Base-by-base conservation (phyloP, 1,140 invertebrate species). In the Ips typographus region DNA sequence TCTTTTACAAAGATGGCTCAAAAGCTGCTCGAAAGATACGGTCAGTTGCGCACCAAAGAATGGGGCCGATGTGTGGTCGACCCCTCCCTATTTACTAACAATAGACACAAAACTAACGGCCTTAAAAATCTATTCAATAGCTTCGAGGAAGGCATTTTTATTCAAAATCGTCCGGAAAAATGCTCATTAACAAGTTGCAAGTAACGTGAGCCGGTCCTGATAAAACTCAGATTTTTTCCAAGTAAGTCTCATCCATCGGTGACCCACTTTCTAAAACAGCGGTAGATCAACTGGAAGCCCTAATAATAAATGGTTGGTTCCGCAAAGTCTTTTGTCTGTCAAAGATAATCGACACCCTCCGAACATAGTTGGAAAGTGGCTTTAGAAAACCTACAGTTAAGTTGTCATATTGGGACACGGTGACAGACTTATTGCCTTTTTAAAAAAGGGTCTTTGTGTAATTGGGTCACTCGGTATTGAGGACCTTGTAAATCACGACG, bases 111-210 rank as follows among this genome's bases (percentile, higher is more conserved):
- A 53, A 36, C 49, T 42, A 59, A 67, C 57, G 58, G 61, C 47
- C 43, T 37, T 43, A 47, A 61, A 59, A 56, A 44, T 56, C 66
- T 47, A 61, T 55, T 53, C 59, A 62, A 62, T 55, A 39, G 47
- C 4, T 68, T 68, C 66, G 38, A 39, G 66, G 66, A 68, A 68
- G 66, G 53, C 66, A 68, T 68, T 42, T 62, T 68, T 68, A 68
- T 68, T 62, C 59, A 51, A 47, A 56, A 62, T 42, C 38, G 42
- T 7, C 57, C n/a, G 44, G 47, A 68, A 41, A 68, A 59, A 56
- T 49, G 44, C 6, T 49, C 44, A 49, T 49, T 49, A 49, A 49
- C 44, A 55, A 55, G 52, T 36, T 36, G 37, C 37, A 55, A 38
- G 52, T 55, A 55, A 36, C 5, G n/a, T 5, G 37, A 6, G 44